phyloP scores from a whole-genome alignment of 2,888 invertebrate species.

The Melolontha melolontha region DNA sequence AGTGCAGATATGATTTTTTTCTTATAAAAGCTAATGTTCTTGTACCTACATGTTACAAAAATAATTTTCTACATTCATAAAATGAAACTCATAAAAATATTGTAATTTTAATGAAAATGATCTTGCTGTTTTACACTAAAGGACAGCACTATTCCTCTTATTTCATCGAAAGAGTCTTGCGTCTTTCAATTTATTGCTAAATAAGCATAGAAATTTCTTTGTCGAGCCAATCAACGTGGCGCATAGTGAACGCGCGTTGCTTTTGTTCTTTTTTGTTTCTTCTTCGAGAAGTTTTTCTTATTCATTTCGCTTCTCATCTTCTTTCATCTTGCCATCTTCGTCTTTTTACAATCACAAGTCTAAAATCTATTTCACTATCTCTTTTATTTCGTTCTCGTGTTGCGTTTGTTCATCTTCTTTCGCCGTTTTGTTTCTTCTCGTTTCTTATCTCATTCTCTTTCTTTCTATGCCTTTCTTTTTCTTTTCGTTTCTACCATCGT shows the following conservation, averaged over 20 bases:
- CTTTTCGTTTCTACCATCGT: conserved; percentile 2
- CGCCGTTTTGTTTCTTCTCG: background rate
- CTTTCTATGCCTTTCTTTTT: background rate
- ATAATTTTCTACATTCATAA: too few species aligned
- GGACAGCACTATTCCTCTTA: too few species aligned
- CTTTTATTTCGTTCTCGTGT: background rate
- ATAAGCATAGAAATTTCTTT: conserved; percentile 46
- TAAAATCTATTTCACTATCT: conserved; percentile 1
- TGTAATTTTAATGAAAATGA: too few species aligned
- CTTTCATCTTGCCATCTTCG: background rate
- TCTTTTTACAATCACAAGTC: background rate
- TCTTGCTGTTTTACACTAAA: too few species aligned
- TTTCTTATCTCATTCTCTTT: background rate
- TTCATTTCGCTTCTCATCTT: background rate
- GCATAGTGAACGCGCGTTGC: conserved; percentile 42
- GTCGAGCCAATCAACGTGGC: conserved; percentile 48
- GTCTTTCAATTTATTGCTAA: conserved; percentile 35
- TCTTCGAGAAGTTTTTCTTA: too few species aligned
- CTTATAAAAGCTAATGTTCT: too few species aligned
- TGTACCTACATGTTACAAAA: too few species aligned
- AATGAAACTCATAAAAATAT: too few species aligned
- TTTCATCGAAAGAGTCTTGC: too few species aligned
- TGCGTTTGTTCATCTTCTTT: background rate
- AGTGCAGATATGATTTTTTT: too few species aligned
- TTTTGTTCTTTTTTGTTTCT: conserved; percentile 2